Percentiles rank a stretch among this genome's conserved stretches.
phyloP scores from a whole-genome alignment of 2,797 vertebrate species.

The Thripadectes ignobilis region DNA sequence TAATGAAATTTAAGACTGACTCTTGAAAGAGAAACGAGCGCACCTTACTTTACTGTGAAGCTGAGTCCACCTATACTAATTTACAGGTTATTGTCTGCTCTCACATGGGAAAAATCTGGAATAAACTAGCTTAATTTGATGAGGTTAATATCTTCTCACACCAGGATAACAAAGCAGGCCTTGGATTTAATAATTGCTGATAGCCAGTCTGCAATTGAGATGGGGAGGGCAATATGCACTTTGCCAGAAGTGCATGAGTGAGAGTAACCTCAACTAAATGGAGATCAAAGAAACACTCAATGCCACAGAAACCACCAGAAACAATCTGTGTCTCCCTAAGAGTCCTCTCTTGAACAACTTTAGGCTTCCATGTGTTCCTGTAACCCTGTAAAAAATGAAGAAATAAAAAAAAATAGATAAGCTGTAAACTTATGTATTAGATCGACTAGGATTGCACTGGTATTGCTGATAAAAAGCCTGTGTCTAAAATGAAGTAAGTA shows the following conservation, averaged over 20 bases:
- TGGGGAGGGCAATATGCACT: not conserved
- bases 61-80: not conserved
- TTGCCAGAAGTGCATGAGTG: not conserved
- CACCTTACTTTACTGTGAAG: not conserved
- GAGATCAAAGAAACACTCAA: not conserved
- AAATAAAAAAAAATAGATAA: not conserved
- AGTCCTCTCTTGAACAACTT: not conserved
- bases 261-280: not conserved
- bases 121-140: not conserved
- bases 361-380: not conserved
- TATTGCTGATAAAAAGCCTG: not conserved
- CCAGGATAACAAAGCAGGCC: not conserved
- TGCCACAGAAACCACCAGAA: not conserved
- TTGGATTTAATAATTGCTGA: not conserved
- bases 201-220: not conserved
- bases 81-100: not conserved
- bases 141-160: not conserved
- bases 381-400: not conserved
- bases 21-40: not conserved
- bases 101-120: not conserved
- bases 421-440: not conserved
- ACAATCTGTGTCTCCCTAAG: not conserved
- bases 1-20: not conserved
- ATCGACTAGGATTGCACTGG: not conserved
- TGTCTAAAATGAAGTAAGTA: not conserved